A percentile compares a stretch with the other conserved stretches of the same genome.
phyloP scores from a whole-genome alignment of 1,140 invertebrate genomes.

The Pseudomyrmex cubaensis region DNA sequence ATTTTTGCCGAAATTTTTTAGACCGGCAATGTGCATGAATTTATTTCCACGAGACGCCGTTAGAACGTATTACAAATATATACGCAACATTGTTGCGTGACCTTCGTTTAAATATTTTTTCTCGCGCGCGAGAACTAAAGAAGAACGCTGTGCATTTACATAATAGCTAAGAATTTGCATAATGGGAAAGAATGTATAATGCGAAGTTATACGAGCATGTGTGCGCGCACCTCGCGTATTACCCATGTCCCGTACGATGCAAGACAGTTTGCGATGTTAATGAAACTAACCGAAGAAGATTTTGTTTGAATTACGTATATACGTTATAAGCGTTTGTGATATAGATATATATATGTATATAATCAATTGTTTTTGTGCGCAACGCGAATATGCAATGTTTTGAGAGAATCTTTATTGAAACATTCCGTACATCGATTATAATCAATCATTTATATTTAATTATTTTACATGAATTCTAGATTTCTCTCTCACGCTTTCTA shows the following conservation, averaged over 20 bases:
- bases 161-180: slow-evolving; percentile 74
- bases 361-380: slow-evolving; percentile 25
- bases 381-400: background rate
- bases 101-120: slow-evolving; percentile 71
- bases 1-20: no score
- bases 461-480: no score
- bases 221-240: slow-evolving; percentile 53
- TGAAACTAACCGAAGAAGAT: slow-evolving; percentile 64
- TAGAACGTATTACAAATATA: slow-evolving; percentile 53
- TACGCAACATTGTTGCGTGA: slow-evolving; percentile 53
- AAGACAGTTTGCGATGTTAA: slow-evolving; percentile 62
- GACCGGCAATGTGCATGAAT: background rate
- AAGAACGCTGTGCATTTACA: slow-evolving; percentile 63
- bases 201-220: slow-evolving; percentile 66
- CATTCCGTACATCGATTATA: no score
- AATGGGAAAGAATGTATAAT: slow-evolving; percentile 75
- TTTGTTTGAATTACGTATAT: slow-evolving; percentile 30
- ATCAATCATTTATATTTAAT: no score
- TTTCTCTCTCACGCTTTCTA: no score
- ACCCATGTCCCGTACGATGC: slow-evolving; percentile 23
- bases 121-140: slow-evolving; percentile 64
- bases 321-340: no score
- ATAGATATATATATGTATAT: background rate
- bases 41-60: slow-evolving; percentile 26
- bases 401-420: no score